These are phyloP conservation scores for Pogonophryne albipinna DNA, from an alignment of 2,797 vertebrate genomes.

Conservation along the genomic window DNA sequence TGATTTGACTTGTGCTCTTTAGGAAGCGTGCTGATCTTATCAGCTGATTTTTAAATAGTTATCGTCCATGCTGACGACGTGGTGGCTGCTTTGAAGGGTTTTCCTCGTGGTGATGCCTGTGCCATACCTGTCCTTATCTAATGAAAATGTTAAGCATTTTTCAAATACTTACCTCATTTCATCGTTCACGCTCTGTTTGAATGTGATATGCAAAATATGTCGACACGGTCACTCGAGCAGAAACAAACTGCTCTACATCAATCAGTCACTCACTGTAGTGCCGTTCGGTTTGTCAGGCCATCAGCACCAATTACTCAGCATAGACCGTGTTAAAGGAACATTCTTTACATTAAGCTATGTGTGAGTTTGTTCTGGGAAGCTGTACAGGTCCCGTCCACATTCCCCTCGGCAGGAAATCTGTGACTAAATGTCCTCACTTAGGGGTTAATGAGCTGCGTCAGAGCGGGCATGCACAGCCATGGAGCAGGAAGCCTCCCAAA, in stretches of 20 bases:
- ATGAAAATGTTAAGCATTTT: slow-evolving; percentile 33
- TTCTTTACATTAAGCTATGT: slow-evolving; percentile 40
- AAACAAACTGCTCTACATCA: background rate
- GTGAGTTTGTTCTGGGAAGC: slow-evolving; percentile 37
- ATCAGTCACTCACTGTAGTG: background rate
- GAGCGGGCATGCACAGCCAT: slow-evolving; percentile 42
- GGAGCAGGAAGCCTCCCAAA: slow-evolving; percentile 34
- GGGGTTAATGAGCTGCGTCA: slow-evolving; percentile 74
- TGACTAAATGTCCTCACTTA: slow-evolving; percentile 72
- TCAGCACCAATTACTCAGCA: background rate
- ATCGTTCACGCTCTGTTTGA: background rate
- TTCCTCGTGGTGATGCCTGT: background rate
- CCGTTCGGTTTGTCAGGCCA: background rate
- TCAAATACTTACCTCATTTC: slow-evolving; percentile 19
- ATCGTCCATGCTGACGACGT: slow-evolving; percentile 2
- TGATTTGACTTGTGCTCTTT: slow-evolving; percentile 43
- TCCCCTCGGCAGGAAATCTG: slow-evolving; percentile 48
- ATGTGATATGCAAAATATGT: background rate
- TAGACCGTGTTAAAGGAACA: slow-evolving; percentile 11
- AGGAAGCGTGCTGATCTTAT: slow-evolving; percentile 40
- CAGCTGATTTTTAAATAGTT: slow-evolving; percentile 36
- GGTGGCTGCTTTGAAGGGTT: background rate
- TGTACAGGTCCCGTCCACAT: slow-evolving; percentile 40
- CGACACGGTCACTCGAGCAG: background rate
- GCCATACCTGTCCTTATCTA: background rate